Percentiles rank a stretch among this genome's conserved stretches.
Evolutionary conservation across 2,113 vertebrate genomes (phyloP).

Genomic region (Calyptommatus sinebrachiatus): DNA sequence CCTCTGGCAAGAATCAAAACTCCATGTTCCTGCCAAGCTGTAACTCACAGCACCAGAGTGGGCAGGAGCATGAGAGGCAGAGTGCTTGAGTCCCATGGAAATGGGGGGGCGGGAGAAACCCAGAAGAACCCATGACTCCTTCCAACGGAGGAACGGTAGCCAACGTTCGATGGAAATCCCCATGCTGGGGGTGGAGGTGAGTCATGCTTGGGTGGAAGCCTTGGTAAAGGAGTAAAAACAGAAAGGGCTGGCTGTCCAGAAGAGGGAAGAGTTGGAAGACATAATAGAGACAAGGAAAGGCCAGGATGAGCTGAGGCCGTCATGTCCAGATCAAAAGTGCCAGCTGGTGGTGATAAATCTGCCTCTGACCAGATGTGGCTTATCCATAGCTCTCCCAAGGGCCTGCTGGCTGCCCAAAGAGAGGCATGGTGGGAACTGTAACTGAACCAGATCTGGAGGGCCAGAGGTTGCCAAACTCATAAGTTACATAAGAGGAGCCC

Average conservation of each 20-base stretch:
- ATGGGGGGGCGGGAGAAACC: too few species aligned
- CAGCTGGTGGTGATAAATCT: too few species aligned
- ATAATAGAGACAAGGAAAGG: neutral
- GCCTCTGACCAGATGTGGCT: too few species aligned
- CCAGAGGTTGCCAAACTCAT: too few species aligned
- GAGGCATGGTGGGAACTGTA: too few species aligned
- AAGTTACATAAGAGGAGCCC: too few species aligned
- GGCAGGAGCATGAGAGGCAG: neutral
- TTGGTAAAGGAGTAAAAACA: neutral
- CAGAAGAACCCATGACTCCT: neutral
- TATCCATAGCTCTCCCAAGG: neutral
- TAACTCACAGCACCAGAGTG: too few species aligned
- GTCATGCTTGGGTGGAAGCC: neutral
- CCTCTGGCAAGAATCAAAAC: neutral
- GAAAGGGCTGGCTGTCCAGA: neutral
- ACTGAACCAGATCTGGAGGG: too few species aligned
- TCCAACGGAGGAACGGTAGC: neutral
- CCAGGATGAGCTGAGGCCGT: neutral
- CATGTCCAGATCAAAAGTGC: neutral
- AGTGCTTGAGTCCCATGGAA: neutral
- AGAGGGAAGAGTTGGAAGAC: neutral
- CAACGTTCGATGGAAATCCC: conserved; percentile 14
- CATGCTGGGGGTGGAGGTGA: conserved; percentile 13
- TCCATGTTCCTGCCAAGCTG: neutral
- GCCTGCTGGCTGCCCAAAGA: too few species aligned